Evolutionary conservation across 2,888 invertebrate genomes (phyloP).

Genomic region (Muschampia plurimacula): DNA sequence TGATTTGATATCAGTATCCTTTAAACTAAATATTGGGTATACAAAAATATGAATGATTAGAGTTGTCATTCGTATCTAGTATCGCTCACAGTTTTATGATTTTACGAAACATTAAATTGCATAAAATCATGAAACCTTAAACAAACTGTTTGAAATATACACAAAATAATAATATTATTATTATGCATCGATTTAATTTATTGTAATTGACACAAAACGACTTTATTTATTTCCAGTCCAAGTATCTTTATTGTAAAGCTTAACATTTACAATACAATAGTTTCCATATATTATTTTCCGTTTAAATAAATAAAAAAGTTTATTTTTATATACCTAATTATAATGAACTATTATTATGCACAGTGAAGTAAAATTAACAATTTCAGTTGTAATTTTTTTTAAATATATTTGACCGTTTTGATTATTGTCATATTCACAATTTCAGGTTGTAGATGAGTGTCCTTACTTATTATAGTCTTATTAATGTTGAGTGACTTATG

Average conservation of each 20-base stretch:
- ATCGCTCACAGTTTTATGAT: too few species aligned
- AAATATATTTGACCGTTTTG: not conserved
- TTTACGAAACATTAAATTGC: too few species aligned
- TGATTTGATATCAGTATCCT: not conserved
- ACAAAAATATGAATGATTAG: too few species aligned
- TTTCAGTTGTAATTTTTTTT: too few species aligned
- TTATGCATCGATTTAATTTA: not conserved
- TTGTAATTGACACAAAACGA: not conserved
- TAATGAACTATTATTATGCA: too few species aligned
- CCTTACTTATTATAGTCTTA: slow-evolving; percentile 10
- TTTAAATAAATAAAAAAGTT: too few species aligned
- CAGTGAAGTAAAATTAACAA: too few species aligned
- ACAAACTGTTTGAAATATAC: not conserved
- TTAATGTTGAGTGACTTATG: slow-evolving; percentile 1
- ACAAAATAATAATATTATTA: not conserved
- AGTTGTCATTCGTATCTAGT: too few species aligned
- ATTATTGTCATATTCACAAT: not conserved
- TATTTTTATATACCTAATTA: not conserved
- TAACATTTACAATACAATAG: too few species aligned
- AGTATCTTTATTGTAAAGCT: too few species aligned
- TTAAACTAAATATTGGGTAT: not conserved
- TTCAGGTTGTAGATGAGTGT: slow-evolving; percentile 11
- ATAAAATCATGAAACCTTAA: not conserved
- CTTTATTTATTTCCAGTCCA: not conserved
- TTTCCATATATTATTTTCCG: too few species aligned